Evolutionary conservation across 2,888 invertebrate genomes (phyloP).

Genomic region (Agrilus biguttatus): DNA sequence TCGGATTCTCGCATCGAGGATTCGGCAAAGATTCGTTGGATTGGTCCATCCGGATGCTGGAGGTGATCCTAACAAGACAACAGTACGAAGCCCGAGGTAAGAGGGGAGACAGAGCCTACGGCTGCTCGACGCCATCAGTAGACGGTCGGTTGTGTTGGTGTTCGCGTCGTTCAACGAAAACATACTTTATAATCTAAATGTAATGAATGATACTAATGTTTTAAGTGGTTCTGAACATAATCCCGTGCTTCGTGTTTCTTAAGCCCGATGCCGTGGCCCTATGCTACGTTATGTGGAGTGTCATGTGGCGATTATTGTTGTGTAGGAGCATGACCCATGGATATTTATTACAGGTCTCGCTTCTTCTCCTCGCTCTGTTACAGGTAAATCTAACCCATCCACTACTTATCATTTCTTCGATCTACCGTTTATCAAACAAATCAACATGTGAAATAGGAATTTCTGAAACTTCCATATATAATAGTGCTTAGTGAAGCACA

Average conservation of each 20-base stretch:
- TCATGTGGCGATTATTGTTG: conserved; percentile 34
- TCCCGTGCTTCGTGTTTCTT: conserved; percentile 6
- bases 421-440: too few relatives aligned
- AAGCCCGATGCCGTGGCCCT: conserved; percentile 18
- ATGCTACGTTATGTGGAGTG: conserved; percentile 34
- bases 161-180: conserved; percentile 8
- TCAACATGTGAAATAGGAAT: too few relatives aligned
- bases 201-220: too few relatives aligned
- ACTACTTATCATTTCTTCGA: background rate
- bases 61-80: conserved; percentile 9
- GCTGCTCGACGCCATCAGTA: conserved; percentile 29
- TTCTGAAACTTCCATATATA: too few relatives aligned
- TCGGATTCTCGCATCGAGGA: too few relatives aligned
- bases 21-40: conserved; percentile 7
- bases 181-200: too few relatives aligned
- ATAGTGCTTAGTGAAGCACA: too few relatives aligned
- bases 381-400: conserved; percentile 24
- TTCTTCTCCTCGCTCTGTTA: conserved; percentile 31
- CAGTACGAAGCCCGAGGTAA: conserved; percentile 20
- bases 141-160: conserved; percentile 25
- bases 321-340: conserved; percentile 38
- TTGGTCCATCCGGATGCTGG: conserved; percentile 29
- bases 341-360: conserved; percentile 35
- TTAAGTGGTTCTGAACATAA: too few relatives aligned
- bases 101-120: conserved; percentile 23